A percentile compares a stretch with the other conserved stretches of the same genome.
phyloP scores from a whole-genome alignment of 23 tunicate genomes.

The Ciona savignyi region DNA sequence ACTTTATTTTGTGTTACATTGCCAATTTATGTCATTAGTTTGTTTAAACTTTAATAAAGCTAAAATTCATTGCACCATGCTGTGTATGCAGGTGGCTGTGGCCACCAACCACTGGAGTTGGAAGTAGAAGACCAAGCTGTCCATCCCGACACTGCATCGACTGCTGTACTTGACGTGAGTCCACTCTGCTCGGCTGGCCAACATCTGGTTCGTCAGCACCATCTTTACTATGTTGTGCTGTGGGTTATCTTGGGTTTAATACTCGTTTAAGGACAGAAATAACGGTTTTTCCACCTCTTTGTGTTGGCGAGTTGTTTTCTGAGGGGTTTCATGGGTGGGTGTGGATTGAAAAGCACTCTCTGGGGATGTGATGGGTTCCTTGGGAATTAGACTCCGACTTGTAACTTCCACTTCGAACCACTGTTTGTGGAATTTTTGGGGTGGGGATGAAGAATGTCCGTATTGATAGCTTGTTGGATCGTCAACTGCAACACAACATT shows the following conservation, averaged over 20 bases:
- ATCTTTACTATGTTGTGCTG: slow-evolving; percentile 31
- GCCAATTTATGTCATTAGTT: too few species aligned
- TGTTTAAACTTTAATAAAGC: background rate
- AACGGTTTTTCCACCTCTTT: background rate
- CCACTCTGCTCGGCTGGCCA: slow-evolving; percentile 61
- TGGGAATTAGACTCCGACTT: too few species aligned
- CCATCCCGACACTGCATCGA: slow-evolving; percentile 18
- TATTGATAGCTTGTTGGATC: slow-evolving; percentile 79
- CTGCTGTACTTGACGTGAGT: slow-evolving; percentile 45
- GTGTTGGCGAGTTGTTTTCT: background rate
- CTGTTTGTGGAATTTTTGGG: slow-evolving; percentile 11
- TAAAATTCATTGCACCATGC: slow-evolving; percentile 29
- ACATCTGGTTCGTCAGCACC: slow-evolving; percentile 29
- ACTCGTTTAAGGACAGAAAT: background rate
- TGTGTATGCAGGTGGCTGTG: slow-evolving; percentile 64
- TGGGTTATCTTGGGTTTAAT: background rate
- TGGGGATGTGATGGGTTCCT: too few species aligned
- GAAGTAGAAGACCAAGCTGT: slow-evolving; percentile 49
- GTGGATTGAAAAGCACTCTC: background rate
- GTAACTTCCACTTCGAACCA: slow-evolving; percentile 56
- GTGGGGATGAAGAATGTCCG: background rate
- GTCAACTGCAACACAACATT: slow-evolving; percentile 33
- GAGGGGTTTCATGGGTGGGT: background rate
- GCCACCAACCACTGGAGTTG: slow-evolving; percentile 91
- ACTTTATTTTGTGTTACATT: too few species aligned